Evolutionary conservation across 2,113 vertebrate genomes (phyloP).

Genomic region (Pleuronectes platessa): DNA sequence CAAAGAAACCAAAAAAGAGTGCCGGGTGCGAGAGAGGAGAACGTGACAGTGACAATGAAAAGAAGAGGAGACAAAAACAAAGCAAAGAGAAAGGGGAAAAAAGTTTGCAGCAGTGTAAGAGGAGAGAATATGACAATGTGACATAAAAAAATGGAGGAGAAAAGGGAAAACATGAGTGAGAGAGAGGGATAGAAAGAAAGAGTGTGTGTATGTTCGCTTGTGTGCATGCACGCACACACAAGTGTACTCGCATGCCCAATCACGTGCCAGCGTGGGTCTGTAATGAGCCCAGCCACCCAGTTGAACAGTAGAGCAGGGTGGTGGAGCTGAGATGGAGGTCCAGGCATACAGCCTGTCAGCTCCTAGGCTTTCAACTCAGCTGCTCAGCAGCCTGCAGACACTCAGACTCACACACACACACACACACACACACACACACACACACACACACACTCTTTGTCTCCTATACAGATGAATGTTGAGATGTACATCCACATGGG

Average conservation of each 20-base stretch:
- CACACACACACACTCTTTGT: conserved; percentile 40
- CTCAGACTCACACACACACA: conserved; percentile 1
- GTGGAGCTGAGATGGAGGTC: conserved; percentile 80
- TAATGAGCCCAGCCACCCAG: conserved; percentile 84
- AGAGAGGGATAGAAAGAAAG: conserved; percentile 40
- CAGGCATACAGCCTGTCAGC: conserved; percentile 77
- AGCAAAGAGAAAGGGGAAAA: conserved; percentile 19
- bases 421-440: not conserved
- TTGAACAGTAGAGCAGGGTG: conserved; percentile 80
- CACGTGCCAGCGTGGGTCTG: conserved; percentile 70
- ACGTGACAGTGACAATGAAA: conserved; percentile 47
- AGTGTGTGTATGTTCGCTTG: conserved; percentile 11
- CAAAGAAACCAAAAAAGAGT: conserved; percentile 55
- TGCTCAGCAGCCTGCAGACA: conserved; percentile 52
- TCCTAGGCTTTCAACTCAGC: conserved; percentile 79
- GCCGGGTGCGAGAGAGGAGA: conserved; percentile 26
- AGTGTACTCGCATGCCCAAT: conserved; percentile 6
- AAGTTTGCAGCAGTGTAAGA: conserved; percentile 43
- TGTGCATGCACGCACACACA: not conserved
- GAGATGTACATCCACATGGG: conserved; percentile 36
- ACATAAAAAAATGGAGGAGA: conserved; percentile 39
- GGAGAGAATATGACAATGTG: conserved; percentile 51
- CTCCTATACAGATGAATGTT: conserved; percentile 59
- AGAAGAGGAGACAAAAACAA: conserved; percentile 27
- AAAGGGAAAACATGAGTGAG: conserved; percentile 33